Base-by-base conservation (phyloP, 2,888 invertebrate species). In the Erebia palarica region DNA sequence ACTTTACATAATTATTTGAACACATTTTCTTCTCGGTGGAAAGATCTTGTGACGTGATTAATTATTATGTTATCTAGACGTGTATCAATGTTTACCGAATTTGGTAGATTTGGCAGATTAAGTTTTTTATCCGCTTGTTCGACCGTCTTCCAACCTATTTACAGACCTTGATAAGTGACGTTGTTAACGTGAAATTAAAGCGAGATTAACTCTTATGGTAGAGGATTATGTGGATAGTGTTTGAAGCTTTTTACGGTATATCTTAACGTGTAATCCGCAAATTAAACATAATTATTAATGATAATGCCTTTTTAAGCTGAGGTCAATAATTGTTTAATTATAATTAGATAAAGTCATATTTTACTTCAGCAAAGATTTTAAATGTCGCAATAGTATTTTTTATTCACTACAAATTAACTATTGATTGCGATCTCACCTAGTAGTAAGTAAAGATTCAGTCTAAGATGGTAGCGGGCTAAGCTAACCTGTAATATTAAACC, bases 21-120 rank as follows among this genome's bases (percentile, higher is more conserved):
- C n/a, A 49, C 47, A 58, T 18, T 49, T 47, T 59, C 44, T 64
- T 63, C 21, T 68, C 18, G 65, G 69, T 82, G 83, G 83, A 84
- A 84, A 84, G 80, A 84, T 82, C 78, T 78, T 77, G 76, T 78
- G 77, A 78, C 76, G 81, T 81, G 83, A 91, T 91, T 92, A 88
- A 90, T 92, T 91, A 91, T 83, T 83, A 87, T 49, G 59, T 91
- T 86, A 90, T 80, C 81, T 80, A 69, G 84, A 85, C 84, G 79
- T 82, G 78, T 85, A 84, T 84, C 85, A 77, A 71, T 90, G 90
- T 91, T 90, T 88, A 83, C 88, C 82, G 84, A 86, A 88, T 89
- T 84, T 77, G 78, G 74, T 75, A 87, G 90, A 84, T 89, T 90
- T 87, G 81, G 73, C 73, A 87, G 91, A 90, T 92, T 89, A 90